Evolutionary conservation across 2,888 invertebrate genomes (phyloP), one percentile per base, ranked within the genome.

Genomic region (Tortricodes alternella): DNA sequence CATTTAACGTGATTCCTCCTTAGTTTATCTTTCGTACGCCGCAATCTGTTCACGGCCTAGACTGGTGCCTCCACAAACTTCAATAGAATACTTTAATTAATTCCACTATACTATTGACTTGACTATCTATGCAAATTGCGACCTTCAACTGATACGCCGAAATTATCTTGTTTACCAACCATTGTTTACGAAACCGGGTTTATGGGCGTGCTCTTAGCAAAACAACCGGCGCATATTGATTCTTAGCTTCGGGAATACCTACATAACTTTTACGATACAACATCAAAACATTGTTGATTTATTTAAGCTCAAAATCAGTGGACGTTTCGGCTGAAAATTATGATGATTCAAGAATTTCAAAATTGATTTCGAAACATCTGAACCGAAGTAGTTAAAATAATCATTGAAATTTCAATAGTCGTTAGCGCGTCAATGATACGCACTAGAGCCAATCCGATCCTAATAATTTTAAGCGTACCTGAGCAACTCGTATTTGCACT

Each of bases 161-260:
- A 43, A 43, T 49, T 15, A 41, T 35, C 21, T 43, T 56, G 55
- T 55, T 48, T 55, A 55, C 55, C 48, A 34, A 32, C 38, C 35
- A 32, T 56, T 43, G 49, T 56, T 56, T 49, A 49, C 49, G 18
- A 49, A 44, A 21, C 32, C 27, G 15, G 59, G 55, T 65, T 65
- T 60, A 62, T 65, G 48, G 38, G 35, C 46, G 58, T 46, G 43
- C 46, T 44, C 48, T 60, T 61, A 66, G 63, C 62, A 63, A 62
- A 61, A 60, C 56, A 60, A 43, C 51, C 37, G 23, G 41, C n/a
- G n/a, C 38, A 62, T 59, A 65, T 64, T 61, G 62, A 67, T 64
- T 62, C 59, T 50, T 59, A 29, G 44, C 43, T 41, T 50, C 24
- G 29, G 48, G 49, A 66, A 66, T 48, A 67, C 58, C 62, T 50